A percentile compares a stretch with the other conserved stretches of the same genome.
Evolutionary conservation across 1,140 invertebrate species (phyloP).

Genomic region (Calliopsis andreniformis): DNA sequence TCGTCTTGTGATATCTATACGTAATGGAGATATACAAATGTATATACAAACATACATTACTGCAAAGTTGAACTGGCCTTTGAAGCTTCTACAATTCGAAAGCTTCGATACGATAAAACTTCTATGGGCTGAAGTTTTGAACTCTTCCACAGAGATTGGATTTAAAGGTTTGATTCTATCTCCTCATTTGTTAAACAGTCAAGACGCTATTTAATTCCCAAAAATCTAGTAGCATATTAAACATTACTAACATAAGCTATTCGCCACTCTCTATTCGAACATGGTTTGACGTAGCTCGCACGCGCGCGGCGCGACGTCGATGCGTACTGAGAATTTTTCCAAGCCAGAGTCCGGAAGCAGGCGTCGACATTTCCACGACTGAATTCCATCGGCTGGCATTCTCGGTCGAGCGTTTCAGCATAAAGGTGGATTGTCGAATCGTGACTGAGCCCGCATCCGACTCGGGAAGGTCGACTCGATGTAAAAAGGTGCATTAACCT

Average conservation of each 20-base stretch:
- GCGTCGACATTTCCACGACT: conserved; percentile 39
- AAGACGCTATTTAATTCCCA: no score
- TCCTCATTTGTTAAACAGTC: no score
- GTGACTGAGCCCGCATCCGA: conserved; percentile 62
- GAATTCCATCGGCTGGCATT: conserved; percentile 60
- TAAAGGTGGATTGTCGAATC: conserved; percentile 64
- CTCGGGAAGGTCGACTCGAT: conserved; percentile 61
- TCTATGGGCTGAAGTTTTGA: no score
- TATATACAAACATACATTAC: no score
- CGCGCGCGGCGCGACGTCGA: background rate
- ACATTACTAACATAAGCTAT: background rate
- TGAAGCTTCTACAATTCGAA: no score
- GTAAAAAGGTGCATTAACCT: conserved; percentile 69
- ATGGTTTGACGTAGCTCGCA: background rate
- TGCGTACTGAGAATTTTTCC: conserved; percentile 1
- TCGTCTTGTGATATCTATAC: no score
- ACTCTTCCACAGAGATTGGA: no score
- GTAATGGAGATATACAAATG: no score
- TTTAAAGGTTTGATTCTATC: no score
- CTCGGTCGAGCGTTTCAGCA: conserved; percentile 63
- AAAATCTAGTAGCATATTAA: background rate
- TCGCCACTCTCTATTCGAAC: background rate
- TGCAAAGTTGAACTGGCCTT: no score
- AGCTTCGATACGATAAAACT: no score
- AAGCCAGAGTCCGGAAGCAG: conserved; percentile 5